Evolutionary conservation across 2,888 invertebrate genomes (phyloP).

Genomic region (Eumerus sabulonum): DNA sequence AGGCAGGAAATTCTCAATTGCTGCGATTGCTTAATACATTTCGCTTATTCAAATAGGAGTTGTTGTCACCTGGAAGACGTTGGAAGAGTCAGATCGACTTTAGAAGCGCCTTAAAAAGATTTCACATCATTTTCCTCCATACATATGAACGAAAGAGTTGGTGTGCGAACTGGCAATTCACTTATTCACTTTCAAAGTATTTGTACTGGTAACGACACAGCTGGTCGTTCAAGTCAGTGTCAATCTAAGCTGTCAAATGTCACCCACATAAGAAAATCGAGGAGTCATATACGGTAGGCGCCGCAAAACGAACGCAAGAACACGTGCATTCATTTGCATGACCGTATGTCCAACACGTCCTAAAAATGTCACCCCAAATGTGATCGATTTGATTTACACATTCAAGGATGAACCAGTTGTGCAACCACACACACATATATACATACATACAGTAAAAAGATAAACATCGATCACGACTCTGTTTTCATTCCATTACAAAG

Average conservation of each 20-base stretch:
- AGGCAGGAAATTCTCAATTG: not conserved
- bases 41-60: too few relatives aligned
- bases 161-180: too few relatives aligned
- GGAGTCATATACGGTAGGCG: conserved; percentile 38
- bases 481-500: conserved; percentile 38
- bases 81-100: too few relatives aligned
- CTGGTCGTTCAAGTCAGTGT: conserved; percentile 4
- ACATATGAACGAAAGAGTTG: too few relatives aligned
- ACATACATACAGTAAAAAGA: conserved; percentile 11
- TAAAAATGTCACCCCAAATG: conserved; percentile 66
- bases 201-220: too few relatives aligned
- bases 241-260: conserved; percentile 27
- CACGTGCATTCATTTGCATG: conserved; percentile 61
- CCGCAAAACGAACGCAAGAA: conserved; percentile 32
- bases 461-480: conserved; percentile 54
- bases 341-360: conserved; percentile 60
- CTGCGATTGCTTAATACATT: not conserved
- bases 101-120: too few relatives aligned
- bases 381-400: conserved; percentile 64
- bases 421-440: conserved; percentile 20
- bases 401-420: conserved; percentile 60
- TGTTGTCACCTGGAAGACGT: too few relatives aligned
- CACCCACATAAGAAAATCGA: conserved; percentile 4
- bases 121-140: too few relatives aligned
- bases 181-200: too few relatives aligned